These are phyloP conservation scores for Nicator chloris DNA, from an alignment of 2,113 vertebrate genomes.

Conservation along the genomic window DNA sequence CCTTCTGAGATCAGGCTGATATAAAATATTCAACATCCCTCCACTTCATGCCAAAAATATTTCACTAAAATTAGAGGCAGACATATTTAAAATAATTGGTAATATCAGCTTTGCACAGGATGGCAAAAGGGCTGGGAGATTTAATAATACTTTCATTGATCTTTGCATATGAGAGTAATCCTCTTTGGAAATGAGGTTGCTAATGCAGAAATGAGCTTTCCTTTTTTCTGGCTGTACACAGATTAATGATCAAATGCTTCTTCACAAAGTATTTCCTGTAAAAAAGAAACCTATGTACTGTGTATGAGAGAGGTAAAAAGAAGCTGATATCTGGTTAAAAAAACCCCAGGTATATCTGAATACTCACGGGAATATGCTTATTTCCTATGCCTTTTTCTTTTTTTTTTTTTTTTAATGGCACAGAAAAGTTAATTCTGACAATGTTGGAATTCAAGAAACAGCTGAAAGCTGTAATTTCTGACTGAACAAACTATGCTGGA, in stretches of 20 bases:
- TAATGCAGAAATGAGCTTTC: constrained; percentile 32
- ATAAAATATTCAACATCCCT: constrained; percentile 49
- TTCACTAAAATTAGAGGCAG: constrained; percentile 50
- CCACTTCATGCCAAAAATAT: constrained; percentile 42
- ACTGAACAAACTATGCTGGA: not conserved
- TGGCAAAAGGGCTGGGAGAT: constrained; percentile 19
- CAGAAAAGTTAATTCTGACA: not conserved
- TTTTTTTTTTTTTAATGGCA: not conserved
- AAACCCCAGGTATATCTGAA: not conserved
- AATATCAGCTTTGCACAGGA: constrained; percentile 44
- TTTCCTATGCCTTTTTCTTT: not conserved
- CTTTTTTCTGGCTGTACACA: constrained; percentile 5
- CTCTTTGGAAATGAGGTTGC: constrained; percentile 45
- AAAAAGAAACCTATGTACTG: not conserved
- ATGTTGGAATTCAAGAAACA: not conserved
- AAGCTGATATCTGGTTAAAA: not conserved
- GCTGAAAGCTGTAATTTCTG: not conserved
- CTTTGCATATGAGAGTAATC: constrained; percentile 46
- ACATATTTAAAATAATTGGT: constrained; percentile 56
- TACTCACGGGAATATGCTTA: not conserved
- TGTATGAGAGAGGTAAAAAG: not conserved
- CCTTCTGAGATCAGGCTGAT: constrained; percentile 9
- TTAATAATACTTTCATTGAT: constrained; percentile 61
- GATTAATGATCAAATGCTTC: constrained; percentile 22
- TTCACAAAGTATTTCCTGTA: constrained; percentile 6